Base-by-base conservation (phyloP, 2,888 invertebrate genomes). In the Dione juno region DNA sequence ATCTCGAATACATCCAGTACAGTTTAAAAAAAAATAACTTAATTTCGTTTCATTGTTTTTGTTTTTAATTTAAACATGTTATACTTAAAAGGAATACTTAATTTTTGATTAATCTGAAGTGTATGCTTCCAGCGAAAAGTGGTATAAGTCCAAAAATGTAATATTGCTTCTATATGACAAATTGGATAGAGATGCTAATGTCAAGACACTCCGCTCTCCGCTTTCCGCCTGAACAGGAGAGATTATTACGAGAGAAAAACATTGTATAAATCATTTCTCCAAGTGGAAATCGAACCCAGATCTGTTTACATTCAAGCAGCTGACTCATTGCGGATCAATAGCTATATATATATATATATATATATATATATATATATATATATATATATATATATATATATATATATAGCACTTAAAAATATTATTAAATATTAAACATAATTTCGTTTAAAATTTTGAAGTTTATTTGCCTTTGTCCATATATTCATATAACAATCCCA, bases 361-460 rank as follows among this genome's bases (percentile, higher is more conserved):
- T n/a, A n/a, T n/a, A n/a, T n/a, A n/a, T n/a, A n/a, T n/a, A 37
- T 37, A 37, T 37, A 37, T 8, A 37, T 37, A 37, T 37, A 37
- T 8, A 37, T 37, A 37, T 8, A n/a, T 10, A 10, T 48, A 45
- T 19, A 48, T 48, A 3, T 11, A 3, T 11, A 16, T 48, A n/a
- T 48, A 3, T 16, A 9, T n/a, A 48, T 19, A 19, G 16, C 19
- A 16, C 16, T 19, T 16, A 3, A 9, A 48, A 48, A 48, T 48
- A 48, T 16, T 48, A 48, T 48, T 16, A 16, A 48, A 48, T 48
- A 48, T 48, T 48, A 45, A 45, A 45, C 45, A 41, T 41, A 45
- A 45, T 45, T 8, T 45, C 14, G 14, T 45, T 45, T 45, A n/a
- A 45, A 43, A 45, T 45, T 45, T 14, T n/a, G 45, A 45, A 3